phyloP scores from a whole-genome alignment of 2,113 vertebrate genomes.

The Cricetomys ansorgei region DNA sequence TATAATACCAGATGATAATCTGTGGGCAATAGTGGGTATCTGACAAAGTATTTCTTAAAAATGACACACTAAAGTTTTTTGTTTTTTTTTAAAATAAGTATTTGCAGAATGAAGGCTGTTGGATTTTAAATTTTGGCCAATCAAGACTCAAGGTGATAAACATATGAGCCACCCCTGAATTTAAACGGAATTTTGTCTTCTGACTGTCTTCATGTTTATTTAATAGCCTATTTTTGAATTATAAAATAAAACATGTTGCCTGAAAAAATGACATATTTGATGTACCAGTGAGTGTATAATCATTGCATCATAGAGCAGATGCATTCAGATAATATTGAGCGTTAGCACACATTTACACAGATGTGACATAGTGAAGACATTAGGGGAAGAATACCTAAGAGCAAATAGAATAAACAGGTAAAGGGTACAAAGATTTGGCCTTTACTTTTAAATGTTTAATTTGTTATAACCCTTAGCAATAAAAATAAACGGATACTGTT shows the following conservation, averaged over 20 bases:
- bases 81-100: conserved; percentile 29
- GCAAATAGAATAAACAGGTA: not conserved
- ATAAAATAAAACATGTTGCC: conserved; percentile 51
- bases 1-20: conserved; percentile 56
- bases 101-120: conserved; percentile 39
- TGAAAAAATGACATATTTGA: conserved; percentile 41
- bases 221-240: conserved; percentile 45
- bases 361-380: not conserved
- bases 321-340: conserved; percentile 25
- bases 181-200: conserved; percentile 45
- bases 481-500: not conserved
- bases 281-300: conserved; percentile 36
- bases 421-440: not conserved
- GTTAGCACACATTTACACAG: conserved; percentile 44
- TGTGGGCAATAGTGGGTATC: conserved; percentile 34
- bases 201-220: conserved; percentile 57
- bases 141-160: conserved; percentile 64
- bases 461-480: not conserved
- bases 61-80: conserved; percentile 66
- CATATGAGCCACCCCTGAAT: conserved; percentile 51
- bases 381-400: no score
- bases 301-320: not conserved
- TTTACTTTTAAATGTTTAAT: not conserved
- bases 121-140: conserved; percentile 78
- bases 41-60: not conserved